phyloP scores from a whole-genome alignment of 2,797 vertebrate genomes.

The Luscinia luscinia region DNA sequence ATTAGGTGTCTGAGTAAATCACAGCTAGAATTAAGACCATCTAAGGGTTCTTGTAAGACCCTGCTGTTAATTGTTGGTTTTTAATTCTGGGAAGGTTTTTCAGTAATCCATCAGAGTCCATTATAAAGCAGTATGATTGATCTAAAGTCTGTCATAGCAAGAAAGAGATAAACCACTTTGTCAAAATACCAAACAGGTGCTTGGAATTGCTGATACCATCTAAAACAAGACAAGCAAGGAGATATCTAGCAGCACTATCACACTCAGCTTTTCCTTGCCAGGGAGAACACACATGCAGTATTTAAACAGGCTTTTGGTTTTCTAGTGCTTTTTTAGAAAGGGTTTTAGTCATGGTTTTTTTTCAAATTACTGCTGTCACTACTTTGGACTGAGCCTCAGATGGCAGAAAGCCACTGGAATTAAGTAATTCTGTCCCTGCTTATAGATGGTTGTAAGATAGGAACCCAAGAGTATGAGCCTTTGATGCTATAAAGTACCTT shows the following conservation, averaged over 20 bases:
- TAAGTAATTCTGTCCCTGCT: background rate
- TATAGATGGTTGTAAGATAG: background rate
- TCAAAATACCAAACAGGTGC: background rate
- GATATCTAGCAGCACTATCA: background rate
- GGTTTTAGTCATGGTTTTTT: background rate
- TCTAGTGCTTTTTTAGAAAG: background rate
- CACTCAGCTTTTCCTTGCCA: background rate
- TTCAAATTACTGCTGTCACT: background rate
- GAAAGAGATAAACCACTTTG: background rate
- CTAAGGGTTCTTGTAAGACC: background rate
- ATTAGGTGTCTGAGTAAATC: background rate
- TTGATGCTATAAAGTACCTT: background rate
- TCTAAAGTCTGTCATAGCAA: background rate
- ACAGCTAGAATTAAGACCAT: background rate
- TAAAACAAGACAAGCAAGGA: background rate
- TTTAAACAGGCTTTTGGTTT: background rate
- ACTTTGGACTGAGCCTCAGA: background rate
- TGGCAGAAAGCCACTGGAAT: background rate
- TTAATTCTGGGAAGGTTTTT: background rate
- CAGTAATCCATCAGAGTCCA: background rate
- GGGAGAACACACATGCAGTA: background rate
- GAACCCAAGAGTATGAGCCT: background rate
- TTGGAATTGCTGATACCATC: background rate
- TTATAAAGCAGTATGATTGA: background rate
- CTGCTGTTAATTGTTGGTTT: background rate